Base-by-base conservation (phyloP, 2,113 vertebrate genomes). In the Strigops habroptila region DNA sequence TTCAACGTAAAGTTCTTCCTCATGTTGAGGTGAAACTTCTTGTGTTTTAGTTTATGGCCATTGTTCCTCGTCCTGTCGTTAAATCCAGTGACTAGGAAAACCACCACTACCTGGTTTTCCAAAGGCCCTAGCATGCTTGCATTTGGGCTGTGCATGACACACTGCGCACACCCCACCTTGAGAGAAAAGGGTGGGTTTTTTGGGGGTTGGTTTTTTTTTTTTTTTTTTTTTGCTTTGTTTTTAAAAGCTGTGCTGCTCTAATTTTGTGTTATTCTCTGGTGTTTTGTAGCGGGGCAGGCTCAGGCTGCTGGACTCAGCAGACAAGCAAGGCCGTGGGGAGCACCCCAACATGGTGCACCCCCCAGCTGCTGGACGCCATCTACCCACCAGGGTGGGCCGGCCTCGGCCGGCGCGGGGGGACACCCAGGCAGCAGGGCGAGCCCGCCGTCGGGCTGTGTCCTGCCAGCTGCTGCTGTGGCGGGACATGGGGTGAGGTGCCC, bases 341-440 rank as follows among this genome's bases (percentile, higher is more conserved):
- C 31, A 10, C 7, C 6, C 7, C 3, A 6, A 28, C 21, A 37
- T 18, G 82, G 69, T 37, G 24, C 37, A 17, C 3, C 22, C n/a
- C 2, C 18, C 46, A 31, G 57, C 35, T 18, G n/a, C 3, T 3
- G 10, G 28, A 3, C 37, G 6, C 31, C 3, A 22, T 16, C 21
- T 4, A 18, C 11, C 16, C n/a, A n/a, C 14, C 67, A 11, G 33
- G 4, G 4, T 1, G 10, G 6, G 10, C 18, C 9, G 67, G 28
- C 18, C 22, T 7, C 12, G 33, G 30, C 10, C 19, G 10, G 17
- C 1, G 3, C 2, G 0, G 1, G 14, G 9, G 31, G 15, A 2
- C 53, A 11, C 8, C 0, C 0, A 1, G 30, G 75, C 9, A 52
- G 60, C 49, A 6, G 37, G 4, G 9, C 1, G 0, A 59, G 28